Evolutionary conservation across 2,888 invertebrate genomes (phyloP), one percentile per base, ranked within the genome.

Genomic region (Girardia tigrina): DNA sequence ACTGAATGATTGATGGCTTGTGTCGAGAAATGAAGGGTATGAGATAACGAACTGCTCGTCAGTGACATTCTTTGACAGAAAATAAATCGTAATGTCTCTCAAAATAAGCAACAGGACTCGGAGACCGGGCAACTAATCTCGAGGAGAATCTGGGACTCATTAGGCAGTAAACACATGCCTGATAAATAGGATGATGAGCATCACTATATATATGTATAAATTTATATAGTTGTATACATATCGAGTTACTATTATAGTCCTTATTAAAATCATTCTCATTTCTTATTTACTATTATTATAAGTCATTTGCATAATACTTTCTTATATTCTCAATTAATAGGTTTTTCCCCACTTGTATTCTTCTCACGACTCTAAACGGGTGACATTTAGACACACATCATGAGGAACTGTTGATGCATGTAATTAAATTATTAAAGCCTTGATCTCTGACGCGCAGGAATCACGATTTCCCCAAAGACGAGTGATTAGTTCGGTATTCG

Each of bases 31-130:
- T 56, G 56, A 56, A 56, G n/a, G 56, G 4, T 56, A n/a, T 56
- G 4, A 56, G 56, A 56, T 56, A 56, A 56, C 56, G 23, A 23
- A 56, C 56, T 56, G 56, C 56, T 56, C 56, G 56, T 56, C 56
- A 56, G 56, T 56, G 56, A 56, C 56, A 56, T 56, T 56, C 23
- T 56, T 56, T 56, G 56, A 56, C 56, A 56, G 56, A 56, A 56
- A 56, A 56, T 56, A 56, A 56, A 56, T 56, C 56, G 56, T 23
- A 56, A 56, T 56, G 23, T 56, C 56, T 56, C 56, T 20, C 56
- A 56, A 56, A 56, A 56, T 23, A 56, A 56, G 56, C 56, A 56
- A n/a, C 56, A 56, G 23, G 56, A 56, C 56, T 56, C n/a, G 56
- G 20, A 56, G 8, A 56, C 23, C 56, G n/a, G 56, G 23, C 56